phyloP scores from a whole-genome alignment of 2,113 vertebrate genomes.

The Prinia subflava region DNA sequence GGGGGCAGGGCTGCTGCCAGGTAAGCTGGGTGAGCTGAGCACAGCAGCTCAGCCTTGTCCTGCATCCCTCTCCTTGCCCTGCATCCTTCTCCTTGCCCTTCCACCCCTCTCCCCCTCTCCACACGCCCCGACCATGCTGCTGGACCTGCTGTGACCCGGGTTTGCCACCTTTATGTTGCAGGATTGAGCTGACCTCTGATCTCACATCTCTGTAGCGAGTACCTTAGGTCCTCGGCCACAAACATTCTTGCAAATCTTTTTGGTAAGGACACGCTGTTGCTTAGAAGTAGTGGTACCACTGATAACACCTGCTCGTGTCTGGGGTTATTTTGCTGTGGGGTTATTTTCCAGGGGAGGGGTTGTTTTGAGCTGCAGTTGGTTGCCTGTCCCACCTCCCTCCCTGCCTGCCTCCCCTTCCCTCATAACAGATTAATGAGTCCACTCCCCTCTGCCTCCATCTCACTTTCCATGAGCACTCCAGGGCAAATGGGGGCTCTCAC shows the following conservation, averaged over 20 bases:
- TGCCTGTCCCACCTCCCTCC: background rate
- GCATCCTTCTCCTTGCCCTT: background rate
- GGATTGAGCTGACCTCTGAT: conserved; percentile 88
- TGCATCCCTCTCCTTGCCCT: background rate
- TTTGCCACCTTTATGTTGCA: conserved; percentile 82
- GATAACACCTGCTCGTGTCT: conserved; percentile 39
- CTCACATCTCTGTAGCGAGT: conserved; percentile 83
- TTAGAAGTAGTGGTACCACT: conserved; percentile 65
- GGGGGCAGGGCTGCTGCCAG: conserved; percentile 60
- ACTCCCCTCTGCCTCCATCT: background rate
- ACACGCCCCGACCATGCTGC: background rate
- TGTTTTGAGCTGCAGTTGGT: background rate
- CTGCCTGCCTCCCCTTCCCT: background rate
- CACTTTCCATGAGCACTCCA: background rate
- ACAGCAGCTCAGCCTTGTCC: background rate
- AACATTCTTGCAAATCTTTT: conserved; percentile 74
- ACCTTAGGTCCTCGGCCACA: conserved; percentile 78
- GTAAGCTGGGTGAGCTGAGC: conserved; percentile 36
- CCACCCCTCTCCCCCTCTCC: background rate
- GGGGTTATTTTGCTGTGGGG: background rate
- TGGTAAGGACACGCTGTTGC: conserved; percentile 74
- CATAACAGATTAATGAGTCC: conserved; percentile 29
- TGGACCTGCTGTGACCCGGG: conserved; percentile 59
- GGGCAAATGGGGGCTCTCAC: background rate
- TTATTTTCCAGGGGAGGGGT: background rate